Evolutionary conservation across 2,113 vertebrate genomes (phyloP).

Genomic region (Microcebus griseorufus): DNA sequence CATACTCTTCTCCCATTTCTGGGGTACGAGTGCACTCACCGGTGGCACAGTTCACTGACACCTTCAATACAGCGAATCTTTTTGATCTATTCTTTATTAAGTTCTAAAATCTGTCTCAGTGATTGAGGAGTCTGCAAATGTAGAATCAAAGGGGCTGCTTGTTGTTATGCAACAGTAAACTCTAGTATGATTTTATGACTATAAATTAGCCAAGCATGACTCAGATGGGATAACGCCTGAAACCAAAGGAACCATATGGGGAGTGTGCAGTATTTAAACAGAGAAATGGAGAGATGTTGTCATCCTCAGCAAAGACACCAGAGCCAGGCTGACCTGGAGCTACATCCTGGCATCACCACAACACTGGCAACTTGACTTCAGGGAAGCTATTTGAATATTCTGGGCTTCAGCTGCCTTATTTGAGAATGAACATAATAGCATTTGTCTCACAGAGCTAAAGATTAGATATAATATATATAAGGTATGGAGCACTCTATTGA

Average conservation of each 20-base stretch:
- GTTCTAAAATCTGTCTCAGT: neutral
- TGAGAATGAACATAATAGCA: neutral
- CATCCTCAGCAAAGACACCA: neutral
- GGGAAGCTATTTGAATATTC: accelerated
- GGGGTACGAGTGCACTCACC: accelerated
- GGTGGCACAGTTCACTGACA: neutral
- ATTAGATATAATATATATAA: accelerated
- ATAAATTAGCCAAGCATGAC: constrained; percentile 40
- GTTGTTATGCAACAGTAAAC: neutral
- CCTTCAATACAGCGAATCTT: neutral
- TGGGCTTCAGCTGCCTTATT: neutral
- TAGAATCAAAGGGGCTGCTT: neutral
- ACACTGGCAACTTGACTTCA: accelerated
- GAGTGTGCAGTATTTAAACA: neutral
- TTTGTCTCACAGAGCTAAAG: no score
- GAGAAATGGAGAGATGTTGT: neutral
- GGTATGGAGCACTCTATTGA: accelerated
- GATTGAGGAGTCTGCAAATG: neutral
- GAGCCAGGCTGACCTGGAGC: neutral
- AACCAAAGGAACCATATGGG: constrained; percentile 45
- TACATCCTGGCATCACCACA: neutral
- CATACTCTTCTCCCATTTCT: accelerated
- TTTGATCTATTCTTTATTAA: neutral
- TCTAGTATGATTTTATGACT: neutral
- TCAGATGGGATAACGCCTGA: constrained; percentile 2